Evolutionary conservation across 2,797 vertebrate species (phyloP), one percentile per base, ranked within the genome.

Genomic region (Dromococcyx pavoninus): DNA sequence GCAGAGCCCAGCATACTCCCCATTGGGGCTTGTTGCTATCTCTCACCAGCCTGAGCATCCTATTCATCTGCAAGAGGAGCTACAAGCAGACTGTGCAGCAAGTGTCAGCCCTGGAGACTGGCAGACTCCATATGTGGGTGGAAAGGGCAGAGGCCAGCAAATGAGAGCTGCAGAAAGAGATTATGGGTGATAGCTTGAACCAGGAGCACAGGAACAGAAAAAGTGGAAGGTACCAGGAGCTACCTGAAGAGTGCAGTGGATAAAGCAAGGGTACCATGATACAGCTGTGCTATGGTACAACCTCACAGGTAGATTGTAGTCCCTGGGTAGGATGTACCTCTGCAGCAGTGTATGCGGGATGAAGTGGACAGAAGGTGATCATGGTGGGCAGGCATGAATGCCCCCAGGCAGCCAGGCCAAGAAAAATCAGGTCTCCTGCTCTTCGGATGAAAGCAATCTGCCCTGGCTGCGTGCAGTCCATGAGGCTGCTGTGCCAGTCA

Each of bases 301-400:
- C 30, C 23, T 44, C 25, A 43, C 13, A 33, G 60, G 10, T 5
- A 3, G 13, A 0, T 1, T 25, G 25, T n/a, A 30, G 56, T 17
- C 7, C 39, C 44, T 32, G 39, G 10, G 37, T 5, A 67, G 53
- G 61, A 53, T 18, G 22, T 2, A 1, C 7, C 19, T 39, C 50
- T 13, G 24, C 22, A 65, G 64, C 24, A 33, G 30, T 2, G 6
- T 0, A 0, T 10, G 25, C 2, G 3, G 78, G 37, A 28, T 32
- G 43, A 35, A 65, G 37, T 0, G 1, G 41, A 67, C 77, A 21
- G 41, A 75, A 75, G 19, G 14, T 27, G 62, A 25, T n/a, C 4
- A 0, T 1, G 2, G 13, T 17, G 35, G 32, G 27, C 46, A 64
- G 25, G 10, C 11, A 13, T 18, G n/a, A 66, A 70, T 17, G 28